Conservation (phyloP, 1,140 invertebrate species). For the Listronotus oregonensis region DNA sequence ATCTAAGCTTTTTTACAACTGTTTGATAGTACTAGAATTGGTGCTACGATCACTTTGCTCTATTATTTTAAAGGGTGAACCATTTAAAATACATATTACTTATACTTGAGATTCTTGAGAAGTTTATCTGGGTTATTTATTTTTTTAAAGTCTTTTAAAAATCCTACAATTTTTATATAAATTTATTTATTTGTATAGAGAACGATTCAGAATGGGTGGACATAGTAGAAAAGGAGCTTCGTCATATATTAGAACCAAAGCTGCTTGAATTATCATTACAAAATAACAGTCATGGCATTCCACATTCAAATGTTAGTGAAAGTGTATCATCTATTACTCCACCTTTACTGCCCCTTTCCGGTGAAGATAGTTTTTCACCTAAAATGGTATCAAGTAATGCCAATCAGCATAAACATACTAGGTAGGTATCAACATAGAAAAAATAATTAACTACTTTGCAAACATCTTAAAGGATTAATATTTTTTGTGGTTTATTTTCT, state of each 20-base stretch:
- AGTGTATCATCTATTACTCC: slow-evolving; percentile 75
- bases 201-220: slow-evolving; percentile 84
- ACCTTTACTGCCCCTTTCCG: slow-evolving; percentile 76
- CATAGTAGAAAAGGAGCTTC: slow-evolving; percentile 77
- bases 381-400: slow-evolving; percentile 57
- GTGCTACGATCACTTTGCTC: too few species aligned
- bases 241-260: slow-evolving; percentile 76
- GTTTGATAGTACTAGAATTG: too few species aligned
- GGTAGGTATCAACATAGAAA: neutral
- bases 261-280: slow-evolving; percentile 61
- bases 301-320: slow-evolving; percentile 65
- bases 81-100: too few species aligned
- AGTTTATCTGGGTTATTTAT: too few species aligned
- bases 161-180: neutral
- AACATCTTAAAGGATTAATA: too few species aligned
- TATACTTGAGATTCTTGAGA: too few species aligned
- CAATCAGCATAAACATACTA: slow-evolving; percentile 59
- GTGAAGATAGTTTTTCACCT: slow-evolving; percentile 58
- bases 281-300: slow-evolving; percentile 56
- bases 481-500: too few species aligned
- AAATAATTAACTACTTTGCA: too few species aligned
- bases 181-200: slow-evolving; percentile 50
- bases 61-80: too few species aligned
- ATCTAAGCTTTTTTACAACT: too few species aligned
- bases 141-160: too few species aligned